Conservation (phyloP, 2,888 invertebrate genomes). For the Ametastegia equiseti region DNA sequence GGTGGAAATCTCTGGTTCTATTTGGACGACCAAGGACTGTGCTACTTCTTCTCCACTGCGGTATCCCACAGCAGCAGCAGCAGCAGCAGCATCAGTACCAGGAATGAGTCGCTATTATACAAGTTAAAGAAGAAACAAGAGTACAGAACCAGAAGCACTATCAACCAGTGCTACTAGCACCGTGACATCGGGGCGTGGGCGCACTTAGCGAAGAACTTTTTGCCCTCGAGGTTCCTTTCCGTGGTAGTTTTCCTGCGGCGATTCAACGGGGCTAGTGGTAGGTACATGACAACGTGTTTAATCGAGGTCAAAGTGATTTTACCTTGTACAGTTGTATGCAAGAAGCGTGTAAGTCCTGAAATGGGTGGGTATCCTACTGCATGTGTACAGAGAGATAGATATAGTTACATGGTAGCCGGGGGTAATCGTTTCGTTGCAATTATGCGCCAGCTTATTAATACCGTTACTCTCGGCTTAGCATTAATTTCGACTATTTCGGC, state of each 20-base stretch:
- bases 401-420: not conserved
- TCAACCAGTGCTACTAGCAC: not conserved
- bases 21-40: not conserved
- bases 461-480: too few species aligned
- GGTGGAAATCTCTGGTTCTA: not conserved
- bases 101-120: not conserved
- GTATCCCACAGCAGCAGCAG: not conserved
- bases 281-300: constrained; percentile 14
- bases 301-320: constrained; percentile 36
- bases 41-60: not conserved
- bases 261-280: constrained; percentile 3
- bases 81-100: not conserved
- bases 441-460: not conserved
- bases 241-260: not conserved
- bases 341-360: not conserved
- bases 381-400: too few species aligned
- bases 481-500: too few species aligned
- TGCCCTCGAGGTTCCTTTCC: not conserved
- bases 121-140: constrained; percentile 1
- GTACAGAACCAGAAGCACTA: not conserved
- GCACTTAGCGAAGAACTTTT: constrained; percentile 5
- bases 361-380: too few species aligned
- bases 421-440: constrained; percentile 11
- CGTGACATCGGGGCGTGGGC: not conserved
- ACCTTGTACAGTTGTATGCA: not conserved